Evolutionary conservation across 2,888 invertebrate genomes (phyloP).

Genomic region (Sialis lutaria): DNA sequence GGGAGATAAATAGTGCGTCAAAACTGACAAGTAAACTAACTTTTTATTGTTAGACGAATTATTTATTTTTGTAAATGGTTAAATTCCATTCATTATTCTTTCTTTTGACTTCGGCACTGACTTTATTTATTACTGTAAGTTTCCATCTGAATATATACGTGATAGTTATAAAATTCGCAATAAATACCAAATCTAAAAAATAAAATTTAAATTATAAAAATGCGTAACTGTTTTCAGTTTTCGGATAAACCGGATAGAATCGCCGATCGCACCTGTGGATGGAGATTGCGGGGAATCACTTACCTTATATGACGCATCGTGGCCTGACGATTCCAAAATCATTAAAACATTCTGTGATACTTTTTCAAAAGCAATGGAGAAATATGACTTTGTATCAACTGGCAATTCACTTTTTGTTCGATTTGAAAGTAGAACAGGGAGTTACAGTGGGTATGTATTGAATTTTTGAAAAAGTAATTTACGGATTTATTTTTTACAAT

Average conservation of each 20-base stretch:
- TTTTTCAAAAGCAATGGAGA: constrained; percentile 83
- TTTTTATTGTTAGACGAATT: too few species aligned
- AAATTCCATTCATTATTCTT: too few species aligned
- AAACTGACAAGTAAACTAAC: too few species aligned
- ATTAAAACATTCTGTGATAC: constrained; percentile 92
- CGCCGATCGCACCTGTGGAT: constrained; percentile 70
- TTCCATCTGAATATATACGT: too few species aligned
- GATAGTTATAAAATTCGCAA: not conserved
- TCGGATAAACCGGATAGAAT: constrained; percentile 75
- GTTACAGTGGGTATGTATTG: constrained; percentile 58
- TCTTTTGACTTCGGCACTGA: too few species aligned
- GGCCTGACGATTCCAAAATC: constrained; percentile 77
- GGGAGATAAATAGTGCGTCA: too few species aligned
- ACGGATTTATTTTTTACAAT: not conserved
- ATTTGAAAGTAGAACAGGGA: constrained; percentile 83
- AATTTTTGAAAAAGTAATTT: not conserved
- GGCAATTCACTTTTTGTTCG: constrained; percentile 74
- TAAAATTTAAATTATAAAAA: not conserved
- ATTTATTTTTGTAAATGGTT: too few species aligned
- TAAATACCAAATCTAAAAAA: not conserved
- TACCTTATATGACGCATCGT: constrained; percentile 74
- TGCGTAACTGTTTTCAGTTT: constrained; percentile 36
- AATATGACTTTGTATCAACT: constrained; percentile 80
- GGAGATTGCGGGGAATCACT: constrained; percentile 83
- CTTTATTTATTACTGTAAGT: too few species aligned